Evolutionary conservation across 2,113 vertebrate species (phyloP), one percentile per base, ranked within the genome.

Genomic region (Cryptotis parvus): DNA sequence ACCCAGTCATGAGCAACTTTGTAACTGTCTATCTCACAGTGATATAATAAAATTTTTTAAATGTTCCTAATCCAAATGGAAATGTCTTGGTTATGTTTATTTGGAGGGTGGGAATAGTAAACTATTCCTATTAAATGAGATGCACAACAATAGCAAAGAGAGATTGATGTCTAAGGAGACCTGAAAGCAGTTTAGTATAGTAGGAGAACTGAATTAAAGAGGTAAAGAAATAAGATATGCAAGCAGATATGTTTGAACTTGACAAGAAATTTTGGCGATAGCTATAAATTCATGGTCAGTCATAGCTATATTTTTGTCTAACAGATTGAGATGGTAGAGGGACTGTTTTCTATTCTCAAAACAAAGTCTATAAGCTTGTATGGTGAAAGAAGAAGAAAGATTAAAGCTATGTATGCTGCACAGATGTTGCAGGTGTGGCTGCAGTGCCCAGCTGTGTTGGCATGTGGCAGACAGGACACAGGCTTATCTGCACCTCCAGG

Each of bases 121-220:
- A 58, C 3, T 33, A 9, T 58, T 75, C 22, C 24, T 26, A 18
- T 49, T 9, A 15, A 39, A 18, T 41, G 29, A 76, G 29, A 35
- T 65, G 63, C 12, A 66, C 63, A 31, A n/a, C n/a, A n/a, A n/a
- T n/a, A 20, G 75, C 89, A 90, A 91, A 70, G 66, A 91, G 16
- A 87, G 35, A 3, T 9, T 24, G 27, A 29, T 73, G 49, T 15
- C 61, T 35, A 29, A n/a, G 35, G 65, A 90, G 15, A 84, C 35
- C 10, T 79, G 69, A 81, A 22, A 41, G 24, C 72, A 84, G 6
- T 12, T 76, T 80, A 68, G 14, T 58, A 16, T 74, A 49, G 14
- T 12, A 72, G 11, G 4, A 85, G 24, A 78, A 73, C 18, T 33
- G 29, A 68, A 24, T n/a, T 79, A 7, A 58, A 55, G 18, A 8